phyloP scores from a whole-genome alignment of 2,888 invertebrate species.

The Clanis bilineata region DNA sequence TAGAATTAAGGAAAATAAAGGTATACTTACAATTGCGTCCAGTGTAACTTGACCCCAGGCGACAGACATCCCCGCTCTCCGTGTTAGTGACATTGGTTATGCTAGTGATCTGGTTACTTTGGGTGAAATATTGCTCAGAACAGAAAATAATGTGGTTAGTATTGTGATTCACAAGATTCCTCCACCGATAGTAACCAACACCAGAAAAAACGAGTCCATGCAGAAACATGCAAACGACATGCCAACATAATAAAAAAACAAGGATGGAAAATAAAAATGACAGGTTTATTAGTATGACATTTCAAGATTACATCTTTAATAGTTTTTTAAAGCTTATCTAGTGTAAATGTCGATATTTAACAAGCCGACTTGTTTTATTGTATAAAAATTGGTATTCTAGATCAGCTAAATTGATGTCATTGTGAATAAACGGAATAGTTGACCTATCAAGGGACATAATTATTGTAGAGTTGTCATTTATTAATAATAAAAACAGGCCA shows the following conservation, averaged over 20 bases:
- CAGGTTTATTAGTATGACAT: not conserved
- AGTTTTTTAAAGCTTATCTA: not conserved
- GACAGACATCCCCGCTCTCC: conserved; percentile 12
- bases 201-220: conserved; percentile 19
- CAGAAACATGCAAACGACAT: conserved; percentile 16
- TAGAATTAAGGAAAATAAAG: not conserved
- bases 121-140: conserved; percentile 66
- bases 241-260: conserved; percentile 16
- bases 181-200: conserved; percentile 34
- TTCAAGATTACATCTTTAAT: not conserved
- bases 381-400: too few species aligned
- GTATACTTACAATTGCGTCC: conserved; percentile 12
- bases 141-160: conserved; percentile 70
- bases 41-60: conserved; percentile 2
- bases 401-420: too few species aligned
- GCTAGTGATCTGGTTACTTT: conserved; percentile 65
- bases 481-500: too few species aligned
- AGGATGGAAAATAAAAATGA: not conserved
- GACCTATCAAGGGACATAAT: too few species aligned
- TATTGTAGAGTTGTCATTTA: too few species aligned
- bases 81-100: conserved; percentile 54
- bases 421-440: too few species aligned
- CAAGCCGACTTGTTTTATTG: too few species aligned
- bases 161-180: conserved; percentile 21
- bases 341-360: not conserved